Base-by-base conservation (phyloP, 2,113 vertebrate species). In the Scatophagus argus region DNA sequence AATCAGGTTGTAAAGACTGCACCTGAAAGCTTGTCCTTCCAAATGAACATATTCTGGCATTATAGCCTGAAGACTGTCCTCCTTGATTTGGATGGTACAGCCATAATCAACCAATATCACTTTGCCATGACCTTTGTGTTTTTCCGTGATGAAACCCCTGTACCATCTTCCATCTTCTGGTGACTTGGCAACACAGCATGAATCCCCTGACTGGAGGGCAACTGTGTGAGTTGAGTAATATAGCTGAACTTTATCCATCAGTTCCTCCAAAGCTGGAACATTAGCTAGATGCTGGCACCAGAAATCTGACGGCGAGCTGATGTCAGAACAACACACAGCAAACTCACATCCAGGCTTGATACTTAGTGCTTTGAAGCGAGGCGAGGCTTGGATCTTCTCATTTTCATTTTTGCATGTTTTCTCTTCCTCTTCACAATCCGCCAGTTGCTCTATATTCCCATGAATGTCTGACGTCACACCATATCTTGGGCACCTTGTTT, bases 61-160 rank as follows among this genome's bases (percentile, higher is more conserved):
- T 81, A 98, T 87, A 60, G 88, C 92, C 74, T 92, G 92, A 79
- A 98, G 83, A 67, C 95, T 91, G 72, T 88, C 39, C 75, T 91
- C n/a, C 9, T 86, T 87, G 81, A 95, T 89, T 81, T 90, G 92
- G 79, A 95, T 75, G 21, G 46, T 83, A 38, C 85, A 84, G 46
- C 98, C 97, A 74, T 93, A 96, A 89, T 98, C 97, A 77, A 97
- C 93, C 85, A 97, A 93, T 31, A 95, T 6, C 31, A 98, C 88
- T 25, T 85, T 85, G 54, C 85, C 77, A 59, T 91, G 77, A 1
- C 56, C 5, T 2, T 56, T 64, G 4, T 92, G 38, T 19, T 83
- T 84, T 62, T 86, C 90, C 70, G 91, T 25, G 66, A 97, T 76
- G 36, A 87, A 59, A 62, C 92, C 96, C 82, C 97, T 94, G 85